Evolutionary conservation across 2,113 vertebrate genomes (phyloP), one percentile per base, ranked within the genome.

Genomic region (Strix uralensis): DNA sequence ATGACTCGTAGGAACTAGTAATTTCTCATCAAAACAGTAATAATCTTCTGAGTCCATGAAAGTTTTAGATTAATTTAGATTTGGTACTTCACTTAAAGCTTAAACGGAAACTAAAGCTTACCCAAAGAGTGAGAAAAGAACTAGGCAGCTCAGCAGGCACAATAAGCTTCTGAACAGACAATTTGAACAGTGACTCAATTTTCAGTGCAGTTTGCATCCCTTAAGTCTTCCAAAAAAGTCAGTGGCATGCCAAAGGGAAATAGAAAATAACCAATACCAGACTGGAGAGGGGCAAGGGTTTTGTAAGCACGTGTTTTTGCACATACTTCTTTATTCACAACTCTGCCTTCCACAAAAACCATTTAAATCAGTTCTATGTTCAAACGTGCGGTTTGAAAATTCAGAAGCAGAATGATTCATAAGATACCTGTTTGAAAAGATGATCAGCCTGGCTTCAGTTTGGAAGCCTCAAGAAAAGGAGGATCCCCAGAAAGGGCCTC

Each of bases 361-460:
- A 42, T 62, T 62, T 49, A 66, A 86, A 6, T 86, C 51, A 40
- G 19, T 66, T 74, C 20, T 34, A 19, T 0, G 0, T 38, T 81
- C 11, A 66, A 58, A 73, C 5, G 3, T 1, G 7, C 0, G 0
- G 13, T 44, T 47, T 59, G n/a, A 73, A 86, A 90, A 89, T 27
- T 55, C 15, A 40, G 36, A 75, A 51, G 38, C 7, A 52, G 10
- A 71, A 78, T 1, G 2, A 78, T 47, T 59, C 30, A 14, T 19
- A 40, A 66, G 73, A 36, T n/a, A 81, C 10, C 55, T 73, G 19
- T n/a, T 49, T 67, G 38, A 84, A 62, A 88, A 73, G 32, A 13
- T 4, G 0, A 81, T 23, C 38, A 54, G 17, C 15, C n/a, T 82
- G 38, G 22, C 59, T 63, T 86, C 42, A 29, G 9, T 47, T 3